Evolutionary conservation across 2,113 vertebrate genomes (phyloP), one percentile per base, ranked within the genome.

Genomic region (Nycticorax nycticorax): DNA sequence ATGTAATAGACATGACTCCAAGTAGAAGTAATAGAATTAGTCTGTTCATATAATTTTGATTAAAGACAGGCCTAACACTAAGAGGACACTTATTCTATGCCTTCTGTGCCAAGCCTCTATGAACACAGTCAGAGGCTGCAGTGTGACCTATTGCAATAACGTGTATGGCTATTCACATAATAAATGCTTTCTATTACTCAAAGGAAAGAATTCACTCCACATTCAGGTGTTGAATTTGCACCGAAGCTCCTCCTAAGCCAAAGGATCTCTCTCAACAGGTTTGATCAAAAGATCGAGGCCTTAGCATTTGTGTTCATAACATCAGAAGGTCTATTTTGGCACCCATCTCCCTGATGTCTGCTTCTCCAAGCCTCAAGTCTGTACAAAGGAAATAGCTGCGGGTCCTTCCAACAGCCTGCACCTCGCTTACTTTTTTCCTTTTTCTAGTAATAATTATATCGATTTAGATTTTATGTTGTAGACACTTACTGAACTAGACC

Each of bases 11-110:
- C 27, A 55, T 76, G 89, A 95, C 18, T 79, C 62, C 80, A 85
- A 83, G 62, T 3, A 95, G 72, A 83, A 95, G 76, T 79, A 97
- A 95, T 37, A 93, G 62, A 92, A 94, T 94, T 94, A 85, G 57
- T 80, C 83, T 22, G 13, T 80, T 92, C 30, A 4, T 85, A 74
- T 83, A 69, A 82, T 77, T 88, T 94, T 95, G 77, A 85, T 96
- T 82, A 93, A 96, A 76, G 81, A 73, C 23, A 83, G 67, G 87
- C 39, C 62, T 80, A 89, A 85, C 62, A 39, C 41, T 69, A 80
- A 33, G 50, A 89, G 37, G 62, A 89, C 69, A 88, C 57, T 81
- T 89, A 52, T 10, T 59, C 83, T 59, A 17, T 22, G 52, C 67
- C 66, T 85, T 48, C 75, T 60, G 52, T 79, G 77, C 74, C 80